These are phyloP conservation scores for Platyura marginata DNA, from an alignment of 1,140 invertebrate genomes.

Conservation along the genomic window DNA sequence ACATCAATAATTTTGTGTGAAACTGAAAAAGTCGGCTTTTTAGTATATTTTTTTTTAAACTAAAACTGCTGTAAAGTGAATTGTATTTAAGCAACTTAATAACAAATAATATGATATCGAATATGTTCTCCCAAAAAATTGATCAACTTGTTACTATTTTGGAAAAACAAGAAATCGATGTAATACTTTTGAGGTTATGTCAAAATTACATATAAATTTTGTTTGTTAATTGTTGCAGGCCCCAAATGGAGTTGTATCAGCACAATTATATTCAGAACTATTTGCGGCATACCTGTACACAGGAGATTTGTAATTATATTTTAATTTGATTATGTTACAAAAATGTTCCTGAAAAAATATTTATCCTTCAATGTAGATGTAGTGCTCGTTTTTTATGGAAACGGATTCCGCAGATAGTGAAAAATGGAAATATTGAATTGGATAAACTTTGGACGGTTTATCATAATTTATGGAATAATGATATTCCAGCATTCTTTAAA, in stretches of 20 bases:
- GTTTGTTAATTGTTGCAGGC: not conserved
- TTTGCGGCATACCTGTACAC: conserved; percentile 4
- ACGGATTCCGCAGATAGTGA: conserved; percentile 2
- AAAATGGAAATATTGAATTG: conserved; percentile 4
- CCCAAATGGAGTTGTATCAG: not conserved
- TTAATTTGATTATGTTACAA: not conserved
- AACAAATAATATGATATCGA: not conserved
- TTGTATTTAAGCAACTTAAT: too few relatives aligned
- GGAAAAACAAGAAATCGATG: conserved; percentile 5
- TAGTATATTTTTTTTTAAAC: too few relatives aligned
- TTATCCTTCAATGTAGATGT: not conserved
- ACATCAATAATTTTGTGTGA: too few relatives aligned
- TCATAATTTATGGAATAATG: conserved; percentile 1
- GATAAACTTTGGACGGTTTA: conserved; percentile 3
- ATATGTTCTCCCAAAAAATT: conserved; percentile 3
- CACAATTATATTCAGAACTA: conserved; percentile 3
- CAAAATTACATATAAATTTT: not conserved
- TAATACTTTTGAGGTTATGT: not conserved
- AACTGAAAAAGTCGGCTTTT: too few relatives aligned
- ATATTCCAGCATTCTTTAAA: conserved; percentile 2
- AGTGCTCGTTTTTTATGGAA: conserved; percentile 6
- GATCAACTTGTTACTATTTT: conserved; percentile 3
- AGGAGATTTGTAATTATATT: conserved; percentile 4
- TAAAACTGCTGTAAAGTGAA: too few relatives aligned
- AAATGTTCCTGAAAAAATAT: not conserved